Percentiles rank a stretch among this genome's conserved stretches.
These are phyloP conservation scores for Macrotis lagotis DNA, from an alignment of 2,113 vertebrate species.

Conservation along the genomic window DNA sequence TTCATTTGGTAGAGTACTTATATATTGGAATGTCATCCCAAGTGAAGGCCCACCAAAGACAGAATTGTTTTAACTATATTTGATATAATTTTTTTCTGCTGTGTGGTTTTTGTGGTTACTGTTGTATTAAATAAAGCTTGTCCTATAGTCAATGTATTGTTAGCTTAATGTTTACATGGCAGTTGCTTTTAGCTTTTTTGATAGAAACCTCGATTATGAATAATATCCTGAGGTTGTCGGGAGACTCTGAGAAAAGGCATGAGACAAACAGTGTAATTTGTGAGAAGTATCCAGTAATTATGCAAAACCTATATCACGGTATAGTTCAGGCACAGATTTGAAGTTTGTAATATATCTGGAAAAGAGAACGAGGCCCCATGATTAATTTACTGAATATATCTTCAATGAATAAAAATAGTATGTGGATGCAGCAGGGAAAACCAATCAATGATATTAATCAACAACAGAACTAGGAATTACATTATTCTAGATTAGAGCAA, in stretches of 20 bases:
- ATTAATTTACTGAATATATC: background rate
- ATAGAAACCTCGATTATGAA: background rate
- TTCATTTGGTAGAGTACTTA: background rate
- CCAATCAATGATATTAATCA: background rate
- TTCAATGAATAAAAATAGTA: background rate
- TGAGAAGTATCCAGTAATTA: background rate
- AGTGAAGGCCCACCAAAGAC: background rate
- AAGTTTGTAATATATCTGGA: background rate
- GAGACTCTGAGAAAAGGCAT: background rate
- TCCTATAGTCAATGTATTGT: background rate
- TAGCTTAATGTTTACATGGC: background rate
- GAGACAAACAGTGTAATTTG: background rate
- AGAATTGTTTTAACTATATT: background rate
- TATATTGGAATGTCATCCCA: background rate
- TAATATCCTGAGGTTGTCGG: background rate
- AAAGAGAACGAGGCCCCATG: background rate
- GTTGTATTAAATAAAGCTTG: background rate
- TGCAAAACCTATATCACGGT: background rate
- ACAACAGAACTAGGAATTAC: background rate
- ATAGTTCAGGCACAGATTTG: background rate
- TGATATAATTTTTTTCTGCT: background rate
- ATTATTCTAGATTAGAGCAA: background rate
- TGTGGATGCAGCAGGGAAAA: background rate
- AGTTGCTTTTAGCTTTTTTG: background rate
- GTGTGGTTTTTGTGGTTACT: background rate